Evolutionary conservation across 1,140 invertebrate species (phyloP), one percentile per base, ranked within the genome.

Genomic region (Brachionus koreanus): DNA sequence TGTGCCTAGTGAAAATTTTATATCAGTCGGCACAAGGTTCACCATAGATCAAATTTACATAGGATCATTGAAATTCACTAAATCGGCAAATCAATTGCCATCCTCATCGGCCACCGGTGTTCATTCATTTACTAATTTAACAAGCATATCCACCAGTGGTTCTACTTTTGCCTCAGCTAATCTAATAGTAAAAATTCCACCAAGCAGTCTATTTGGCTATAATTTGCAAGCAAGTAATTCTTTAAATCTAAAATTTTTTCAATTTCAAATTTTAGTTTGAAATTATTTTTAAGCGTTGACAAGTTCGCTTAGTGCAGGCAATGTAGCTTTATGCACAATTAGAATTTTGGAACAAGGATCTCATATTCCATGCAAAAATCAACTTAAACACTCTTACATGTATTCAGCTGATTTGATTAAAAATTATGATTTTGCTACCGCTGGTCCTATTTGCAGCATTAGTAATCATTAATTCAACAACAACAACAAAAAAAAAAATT

Each of bases 401-500:
- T 82, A 82, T 25, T 35, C n/a, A 16, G n/a, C 3, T 16, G 49
- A 42, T 5, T 61, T 79, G 9, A 61, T 39, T 35, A 63, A 52
- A 61, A 57, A 61, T 57, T 57, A 65, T 65, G 76, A 29, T 25
- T 61, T 61, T 61, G 46, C 49, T 19, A 13, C 10, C 3, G 16
- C 16, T 25, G 76, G 76, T 23, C 76, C 76, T 5, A 37, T 79
- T 37, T 79, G 76, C 49, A 79, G 76, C 49, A 79, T 79, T 23
- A 79, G 76, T 79, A 79, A 77, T 29, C 49, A 33, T 39, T n/a
- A 37, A 16, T 29, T 37, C 37, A 37, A n/a, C n/a, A 35, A 25
- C 3, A 19, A 75, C 7, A 13, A 39, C 37, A n/a, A 37, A 23
- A 1, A 46, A n/a, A 25, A 9, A 16, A 35, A 35, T 23, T 10